Evolutionary conservation across 1,140 invertebrate species (phyloP), one percentile per base, ranked within the genome.

Genomic region (Temnothorax nylanderi): DNA sequence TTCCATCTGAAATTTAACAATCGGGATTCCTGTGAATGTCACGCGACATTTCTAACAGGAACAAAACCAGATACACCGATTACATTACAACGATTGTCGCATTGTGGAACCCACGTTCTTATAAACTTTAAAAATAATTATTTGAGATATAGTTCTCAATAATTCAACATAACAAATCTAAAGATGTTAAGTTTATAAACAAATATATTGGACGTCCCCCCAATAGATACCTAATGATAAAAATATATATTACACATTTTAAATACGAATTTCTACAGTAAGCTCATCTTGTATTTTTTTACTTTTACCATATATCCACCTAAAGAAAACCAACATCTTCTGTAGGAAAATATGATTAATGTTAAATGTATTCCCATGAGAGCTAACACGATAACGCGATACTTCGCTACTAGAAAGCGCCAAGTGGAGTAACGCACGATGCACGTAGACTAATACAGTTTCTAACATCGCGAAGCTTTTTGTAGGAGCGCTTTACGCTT

Each of bases 1-100:
- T 84, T 84, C 62, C 82, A 88, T 86, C 88, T 90, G 78, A 65
- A 89, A 90, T 78, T 47, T 56, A 62, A 78, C n/a, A 89, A 87
- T 49, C 32, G 3, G 6, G 3, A 21, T 7, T 49, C 13, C n/a
- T 7, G 67, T 80, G 49, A 69, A 60, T 64, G 5, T 37, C 75
- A 69, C 16, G 21, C 11, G 18, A 71, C 32, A 56, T 86, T 58
- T 49, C 16, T 11, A 82, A 18, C 56, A 47, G 60, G 6, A 21
- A 69, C 16, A 58, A 62, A 44, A 21, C 18, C 18, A 44, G 26
- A n/a, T 18, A 26, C 67, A 13, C 4, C 32, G 18, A 8, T 32
- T 58, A 47, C 10, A 3, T 72, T 26, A 11, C 11, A 37, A 72
- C 76, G 21, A 81, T 18, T 49, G 13, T 51, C 32, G 8, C 44